These are phyloP conservation scores for Lacerta agilis DNA, from an alignment of 2,797 vertebrate genomes.

Conservation along the genomic window DNA sequence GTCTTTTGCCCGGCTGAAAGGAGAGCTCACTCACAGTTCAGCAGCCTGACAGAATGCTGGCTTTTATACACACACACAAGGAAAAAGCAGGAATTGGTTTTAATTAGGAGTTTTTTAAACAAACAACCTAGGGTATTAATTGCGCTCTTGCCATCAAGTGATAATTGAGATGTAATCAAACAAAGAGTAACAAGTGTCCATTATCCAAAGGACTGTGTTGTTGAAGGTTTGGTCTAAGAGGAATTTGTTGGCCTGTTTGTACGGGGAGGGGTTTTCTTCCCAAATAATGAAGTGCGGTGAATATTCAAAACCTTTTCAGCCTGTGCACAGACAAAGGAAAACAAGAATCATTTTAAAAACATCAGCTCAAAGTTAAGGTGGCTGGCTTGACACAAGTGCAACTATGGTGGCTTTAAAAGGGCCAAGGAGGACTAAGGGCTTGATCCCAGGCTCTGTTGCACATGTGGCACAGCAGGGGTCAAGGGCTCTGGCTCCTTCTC, in stretches of 20 bases:
- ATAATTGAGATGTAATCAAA: conserved; percentile 70
- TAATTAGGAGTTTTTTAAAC: conserved; percentile 67
- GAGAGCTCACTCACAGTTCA: conserved; percentile 51
- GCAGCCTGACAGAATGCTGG: conserved; percentile 53
- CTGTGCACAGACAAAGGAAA: conserved; percentile 42
- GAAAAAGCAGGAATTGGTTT: conserved; percentile 55
- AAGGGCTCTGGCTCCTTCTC: no score
- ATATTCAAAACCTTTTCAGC: conserved; percentile 61
- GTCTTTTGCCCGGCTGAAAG: conserved; percentile 59
- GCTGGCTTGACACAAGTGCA: conserved; percentile 44
- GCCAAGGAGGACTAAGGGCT: neutral
- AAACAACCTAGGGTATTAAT: conserved; percentile 58
- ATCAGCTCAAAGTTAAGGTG: conserved; percentile 44
- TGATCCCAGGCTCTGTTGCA: neutral
- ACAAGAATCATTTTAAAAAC: conserved; percentile 43
- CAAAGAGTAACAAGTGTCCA: conserved; percentile 72
- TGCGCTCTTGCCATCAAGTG: conserved; percentile 54
- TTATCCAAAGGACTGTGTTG: conserved; percentile 64
- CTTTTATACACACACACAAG: conserved; percentile 63
- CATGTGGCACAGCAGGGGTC: no score
- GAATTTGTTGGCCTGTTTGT: conserved; percentile 41
- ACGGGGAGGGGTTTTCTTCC: neutral
- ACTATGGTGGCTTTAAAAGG: conserved; percentile 31
- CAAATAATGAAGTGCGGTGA: conserved; percentile 57
- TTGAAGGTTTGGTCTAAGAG: conserved; percentile 58